phyloP scores from a whole-genome alignment of 23 tunicate species.

The Halocynthia aurantium region DNA sequence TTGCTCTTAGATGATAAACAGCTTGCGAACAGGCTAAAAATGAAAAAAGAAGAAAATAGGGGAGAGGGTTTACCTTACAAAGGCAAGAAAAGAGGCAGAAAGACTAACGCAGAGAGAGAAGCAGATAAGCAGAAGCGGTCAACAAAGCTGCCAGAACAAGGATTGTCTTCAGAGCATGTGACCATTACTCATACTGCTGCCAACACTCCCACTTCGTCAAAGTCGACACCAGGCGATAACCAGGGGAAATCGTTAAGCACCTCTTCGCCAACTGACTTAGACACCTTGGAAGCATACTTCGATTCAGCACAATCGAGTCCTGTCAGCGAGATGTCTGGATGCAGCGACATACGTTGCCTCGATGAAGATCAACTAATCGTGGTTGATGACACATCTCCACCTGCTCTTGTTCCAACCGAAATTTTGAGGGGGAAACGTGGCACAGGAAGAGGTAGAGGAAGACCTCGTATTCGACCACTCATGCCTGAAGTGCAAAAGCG shows the following conservation, averaged over 20 bases:
- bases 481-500: slow-evolving; percentile 21
- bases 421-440: neutral
- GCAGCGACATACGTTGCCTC: neutral
- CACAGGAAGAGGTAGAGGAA: slow-evolving; percentile 23
- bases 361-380: slow-evolving; percentile 28
- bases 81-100: slow-evolving; percentile 36
- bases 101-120: slow-evolving; percentile 30
- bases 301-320: slow-evolving; percentile 23
- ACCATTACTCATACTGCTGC: slow-evolving; percentile 9
- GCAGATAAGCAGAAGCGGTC: slow-evolving; percentile 17
- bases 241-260: slow-evolving; percentile 7
- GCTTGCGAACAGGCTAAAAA: slow-evolving; percentile 34
- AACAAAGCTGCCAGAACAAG: slow-evolving; percentile 7
- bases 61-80: slow-evolving; percentile 18
- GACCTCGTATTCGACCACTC: slow-evolving; percentile 34
- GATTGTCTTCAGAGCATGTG: slow-evolving; percentile 3
- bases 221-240: slow-evolving; percentile 3
- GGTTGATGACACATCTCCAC: slow-evolving; percentile 19
- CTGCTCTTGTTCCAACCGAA: neutral
- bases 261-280: neutral
- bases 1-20: slow-evolving; percentile 66
- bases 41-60: slow-evolving; percentile 12
- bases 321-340: slow-evolving; percentile 4
- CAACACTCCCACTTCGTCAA: slow-evolving; percentile 7
- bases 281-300: slow-evolving; percentile 4